Evolutionary conservation across 2,113 vertebrate species (phyloP).

Genomic region (Meriones unguiculatus): DNA sequence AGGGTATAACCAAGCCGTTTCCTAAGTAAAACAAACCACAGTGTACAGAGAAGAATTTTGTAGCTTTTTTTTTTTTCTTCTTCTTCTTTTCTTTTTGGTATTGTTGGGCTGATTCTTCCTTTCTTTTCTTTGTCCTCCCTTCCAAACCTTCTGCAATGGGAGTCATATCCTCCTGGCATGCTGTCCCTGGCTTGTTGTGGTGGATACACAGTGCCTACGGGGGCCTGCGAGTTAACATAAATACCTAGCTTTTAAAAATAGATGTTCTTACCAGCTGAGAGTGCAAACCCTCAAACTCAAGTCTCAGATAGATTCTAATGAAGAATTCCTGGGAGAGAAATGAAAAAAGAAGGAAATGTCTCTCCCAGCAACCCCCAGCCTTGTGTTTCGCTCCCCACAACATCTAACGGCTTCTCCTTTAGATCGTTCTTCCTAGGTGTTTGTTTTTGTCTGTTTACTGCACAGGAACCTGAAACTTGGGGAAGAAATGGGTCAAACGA

Average conservation of each 20-base stretch:
- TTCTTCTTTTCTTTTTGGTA: slow-evolving; percentile 42
- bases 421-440: neutral
- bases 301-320: slow-evolving; percentile 79
- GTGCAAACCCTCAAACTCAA: slow-evolving; percentile 76
- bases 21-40: slow-evolving; percentile 89
- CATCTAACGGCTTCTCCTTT: slow-evolving; percentile 67
- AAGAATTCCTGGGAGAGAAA: slow-evolving; percentile 71
- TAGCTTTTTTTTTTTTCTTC: neutral
- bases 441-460: neutral
- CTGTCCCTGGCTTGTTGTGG: slow-evolving; percentile 72
- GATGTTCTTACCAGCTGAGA: slow-evolving; percentile 79
- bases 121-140: neutral
- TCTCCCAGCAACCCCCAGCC: slow-evolving; percentile 61
- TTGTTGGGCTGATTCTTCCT: neutral
- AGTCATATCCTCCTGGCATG: slow-evolving; percentile 85
- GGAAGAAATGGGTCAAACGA: slow-evolving; percentile 47
- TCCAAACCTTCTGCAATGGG: slow-evolving; percentile 82
- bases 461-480: slow-evolving; percentile 27
- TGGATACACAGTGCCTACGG: slow-evolving; percentile 61
- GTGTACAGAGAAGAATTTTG: slow-evolving; percentile 86
- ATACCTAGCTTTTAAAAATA: slow-evolving; percentile 83
- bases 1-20: slow-evolving; percentile 88
- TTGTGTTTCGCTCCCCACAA: slow-evolving; percentile 75
- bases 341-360: slow-evolving; percentile 40
- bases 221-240: slow-evolving; percentile 76